Base-by-base conservation (phyloP, 2,113 vertebrate genomes). In the Hemiprocne comata region DNA sequence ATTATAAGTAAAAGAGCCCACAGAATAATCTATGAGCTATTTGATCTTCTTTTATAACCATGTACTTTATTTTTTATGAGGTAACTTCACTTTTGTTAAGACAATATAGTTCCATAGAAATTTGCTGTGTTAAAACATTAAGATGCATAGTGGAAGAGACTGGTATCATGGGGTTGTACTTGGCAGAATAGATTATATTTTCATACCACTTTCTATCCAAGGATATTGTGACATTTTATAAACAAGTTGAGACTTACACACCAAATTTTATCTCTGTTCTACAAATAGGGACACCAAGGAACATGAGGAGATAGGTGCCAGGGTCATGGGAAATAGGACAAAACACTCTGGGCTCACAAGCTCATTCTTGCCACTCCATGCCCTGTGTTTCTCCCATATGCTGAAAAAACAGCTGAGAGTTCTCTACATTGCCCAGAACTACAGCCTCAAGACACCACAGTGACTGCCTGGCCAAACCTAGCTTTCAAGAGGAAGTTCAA, bases 241-340 rank as follows among this genome's bases (percentile, higher is more conserved):
- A 96, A 96, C 66, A 89, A 79, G 74, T 54, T 65, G 74, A 87
- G 66, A 78, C 51, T 66, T 81, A 29, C 16, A 89, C 81, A 95
- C 71, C n/a, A 36, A 82, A 75, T 67, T 89, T 97, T 94, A 69
- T 93, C 84, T 85, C 90, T 64, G 70, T 85, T 91, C 81, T 65
- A 85, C 74, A 87, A 85, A 93, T 28, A 95, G 62, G 78, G 53
- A 19, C 78, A 65, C 24, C 61, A 66, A 87, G 70, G 77, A 93
- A 78, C 44, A 72, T 28, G 81, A 94, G 74, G 48, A 85, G 70
- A 42, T 55, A 72, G 85, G 74, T 91, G 61, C 61, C 62, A 83
- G 50, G 81, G 89, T 96, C 87, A 44, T 93, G 95, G 92, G 95
- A 96, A 97, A 94, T 4, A n/a, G n/a, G 8, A 72, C 62, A 64